Base-by-base conservation (phyloP, 1,140 invertebrate genomes). In the Lamellibrachia luymesi region DNA sequence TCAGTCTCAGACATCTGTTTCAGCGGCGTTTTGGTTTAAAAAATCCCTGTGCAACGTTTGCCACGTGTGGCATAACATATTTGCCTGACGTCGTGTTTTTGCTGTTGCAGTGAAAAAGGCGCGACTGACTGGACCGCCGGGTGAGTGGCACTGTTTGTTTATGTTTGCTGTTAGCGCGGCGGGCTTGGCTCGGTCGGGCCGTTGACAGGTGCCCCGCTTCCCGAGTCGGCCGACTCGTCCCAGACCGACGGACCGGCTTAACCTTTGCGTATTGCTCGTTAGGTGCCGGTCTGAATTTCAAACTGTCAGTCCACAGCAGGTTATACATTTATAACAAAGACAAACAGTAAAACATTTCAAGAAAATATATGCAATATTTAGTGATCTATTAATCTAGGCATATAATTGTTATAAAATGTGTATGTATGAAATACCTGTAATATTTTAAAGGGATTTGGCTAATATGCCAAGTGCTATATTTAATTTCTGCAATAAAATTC, bases 31-130 rank as follows among this genome's bases (percentile, higher is more conserved):
- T 38, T 90, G 7, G 50, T n/a, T 49, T 93, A 92, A 17, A 27
- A 92, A 50, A 92, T 27, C n/a, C 2, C n/a, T 22, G n/a, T 50
- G 51, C 91, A 91, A 17, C 49, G 91, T 51, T 91, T 51, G 51
- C 49, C 51, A 50, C 22, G 91, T 91, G 51, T 91, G 10, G 13
- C 25, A 22, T n/a, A n/a, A n/a, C 27, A n/a, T 13, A 50, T 50
- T 91, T 91, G 49, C 49, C 10, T 91, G 91, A 91, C 51, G 91
- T 91, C 27, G 51, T 92, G 91, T 38, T 93, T 93, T 93, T 93
- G 22, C 80, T 17, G 80, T 93, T 93, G 50, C 93, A 93, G 93
- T 93, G 56, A 93, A 93, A 90, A 93, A 93, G 92, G 93, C 92
- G 89, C 51, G 93, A 94, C 93, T 93, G 25, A 93, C 90, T 25